phyloP scores from a whole-genome alignment of 2,888 invertebrate species.

The Gari tellinella region DNA sequence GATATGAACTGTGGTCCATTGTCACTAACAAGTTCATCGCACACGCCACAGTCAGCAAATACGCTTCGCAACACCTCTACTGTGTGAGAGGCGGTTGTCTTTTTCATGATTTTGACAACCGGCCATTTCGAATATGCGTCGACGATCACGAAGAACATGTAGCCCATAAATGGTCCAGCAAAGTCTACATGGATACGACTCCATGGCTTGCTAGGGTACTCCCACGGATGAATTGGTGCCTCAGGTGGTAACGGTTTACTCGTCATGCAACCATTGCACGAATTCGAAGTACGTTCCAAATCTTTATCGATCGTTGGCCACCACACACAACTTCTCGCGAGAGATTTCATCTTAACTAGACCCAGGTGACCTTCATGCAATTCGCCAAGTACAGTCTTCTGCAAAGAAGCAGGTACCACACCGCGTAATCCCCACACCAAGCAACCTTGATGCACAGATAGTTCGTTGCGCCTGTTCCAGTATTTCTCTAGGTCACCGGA shows the following conservation, averaged over 20 bases:
- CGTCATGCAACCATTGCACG: constrained; percentile 37
- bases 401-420: constrained; percentile 66
- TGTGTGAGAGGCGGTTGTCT: constrained; percentile 19
- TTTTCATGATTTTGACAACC: constrained; percentile 72
- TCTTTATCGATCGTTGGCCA: constrained; percentile 68
- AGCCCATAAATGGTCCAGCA: constrained; percentile 81
- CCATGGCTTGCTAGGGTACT: constrained; percentile 74
- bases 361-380: constrained; percentile 74
- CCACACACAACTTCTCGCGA: constrained; percentile 73
- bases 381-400: constrained; percentile 55
- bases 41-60: constrained; percentile 54
- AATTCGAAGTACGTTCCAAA: constrained; percentile 60
- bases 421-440: constrained; percentile 53
- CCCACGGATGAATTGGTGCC: constrained; percentile 72
- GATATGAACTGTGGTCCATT: constrained; percentile 54
- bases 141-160: constrained; percentile 77
- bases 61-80: constrained; percentile 38
- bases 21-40: constrained; percentile 41
- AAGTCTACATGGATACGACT: constrained; percentile 84
- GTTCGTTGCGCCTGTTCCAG: constrained; percentile 29
- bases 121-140: constrained; percentile 84
- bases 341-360: constrained; percentile 68
- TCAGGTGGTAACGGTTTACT: constrained; percentile 55
- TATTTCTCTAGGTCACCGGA: constrained; percentile 13
- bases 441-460: constrained; percentile 28